A percentile compares a stretch with the other conserved stretches of the same genome.
phyloP scores from a whole-genome alignment of 2,113 vertebrate species.

The Paratilapia polleni region DNA sequence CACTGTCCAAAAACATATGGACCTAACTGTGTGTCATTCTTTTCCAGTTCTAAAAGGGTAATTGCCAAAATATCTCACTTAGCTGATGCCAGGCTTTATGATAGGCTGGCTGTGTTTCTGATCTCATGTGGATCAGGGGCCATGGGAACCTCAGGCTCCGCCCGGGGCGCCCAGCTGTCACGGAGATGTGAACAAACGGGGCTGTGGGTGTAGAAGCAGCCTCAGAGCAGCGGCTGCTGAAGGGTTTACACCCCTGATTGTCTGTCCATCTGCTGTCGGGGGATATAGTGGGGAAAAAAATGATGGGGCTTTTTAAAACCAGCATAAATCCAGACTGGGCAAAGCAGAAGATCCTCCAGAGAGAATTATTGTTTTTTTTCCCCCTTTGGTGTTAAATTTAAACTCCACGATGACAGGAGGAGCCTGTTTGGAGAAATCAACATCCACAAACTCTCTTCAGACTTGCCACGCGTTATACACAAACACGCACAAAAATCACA shows the following conservation, averaged over 20 bases:
- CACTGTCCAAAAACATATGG: too few species aligned
- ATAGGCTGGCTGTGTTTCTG: background rate
- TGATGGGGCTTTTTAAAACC: conserved; percentile 5
- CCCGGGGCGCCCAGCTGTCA: conserved; percentile 48
- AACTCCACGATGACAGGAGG: conserved; percentile 26
- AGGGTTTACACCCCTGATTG: conserved; percentile 15
- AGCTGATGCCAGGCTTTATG: accelerated
- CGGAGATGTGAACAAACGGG: conserved; percentile 62
- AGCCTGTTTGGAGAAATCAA: conserved; percentile 25
- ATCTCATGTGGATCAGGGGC: background rate
- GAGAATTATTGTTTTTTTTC: conserved; percentile 35
- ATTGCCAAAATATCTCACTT: background rate
- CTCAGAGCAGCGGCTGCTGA: background rate
- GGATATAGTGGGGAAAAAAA: background rate
- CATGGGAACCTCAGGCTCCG: conserved; percentile 52
- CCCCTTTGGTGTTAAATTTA: conserved; percentile 12
- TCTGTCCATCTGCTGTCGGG: conserved; percentile 2
- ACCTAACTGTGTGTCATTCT: too few species aligned
- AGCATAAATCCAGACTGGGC: background rate
- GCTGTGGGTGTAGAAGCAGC: conserved; percentile 22
- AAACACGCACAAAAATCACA: background rate
- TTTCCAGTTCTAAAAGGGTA: background rate
- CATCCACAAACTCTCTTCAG: background rate
- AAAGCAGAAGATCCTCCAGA: background rate
- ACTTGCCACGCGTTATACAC: conserved; percentile 29